These are phyloP conservation scores for Halictus rubicundus DNA, from an alignment of 1,140 invertebrate species.

Conservation along the genomic window DNA sequence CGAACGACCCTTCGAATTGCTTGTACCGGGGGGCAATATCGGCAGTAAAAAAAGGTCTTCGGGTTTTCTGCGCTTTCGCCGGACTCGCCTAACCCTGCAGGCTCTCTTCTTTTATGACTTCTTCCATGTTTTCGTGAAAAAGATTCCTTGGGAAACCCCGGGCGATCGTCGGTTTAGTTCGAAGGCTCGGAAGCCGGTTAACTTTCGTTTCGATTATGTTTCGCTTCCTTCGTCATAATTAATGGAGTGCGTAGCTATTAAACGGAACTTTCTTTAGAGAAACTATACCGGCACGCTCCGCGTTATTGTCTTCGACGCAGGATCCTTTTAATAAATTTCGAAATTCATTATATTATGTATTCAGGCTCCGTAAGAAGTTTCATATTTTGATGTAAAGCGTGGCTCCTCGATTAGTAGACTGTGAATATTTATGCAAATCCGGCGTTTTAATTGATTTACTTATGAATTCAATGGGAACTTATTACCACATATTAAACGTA, in stretches of 20 bases:
- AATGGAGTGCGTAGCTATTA: neutral
- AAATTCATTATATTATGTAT: too few species aligned
- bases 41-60: constrained; percentile 62
- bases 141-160: constrained; percentile 28
- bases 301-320: neutral
- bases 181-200: neutral
- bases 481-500: too few species aligned
- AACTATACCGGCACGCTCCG: neutral
- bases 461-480: too few species aligned
- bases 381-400: too few species aligned
- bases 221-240: neutral
- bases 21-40: constrained; percentile 43
- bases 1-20: constrained; percentile 49
- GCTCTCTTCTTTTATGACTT: constrained; percentile 43
- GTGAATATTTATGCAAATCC: too few species aligned
- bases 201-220: constrained; percentile 28
- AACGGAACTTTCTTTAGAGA: neutral
- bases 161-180: too few species aligned
- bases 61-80: constrained; percentile 64
- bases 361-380: too few species aligned
- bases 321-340: neutral
- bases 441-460: too few species aligned
- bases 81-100: constrained; percentile 33
- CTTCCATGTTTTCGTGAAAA: constrained; percentile 24
- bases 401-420: too few species aligned